A percentile compares a stretch with the other conserved stretches of the same genome.
phyloP scores from a whole-genome alignment of 2,113 vertebrate species.

The Platysternon megacephalum region DNA sequence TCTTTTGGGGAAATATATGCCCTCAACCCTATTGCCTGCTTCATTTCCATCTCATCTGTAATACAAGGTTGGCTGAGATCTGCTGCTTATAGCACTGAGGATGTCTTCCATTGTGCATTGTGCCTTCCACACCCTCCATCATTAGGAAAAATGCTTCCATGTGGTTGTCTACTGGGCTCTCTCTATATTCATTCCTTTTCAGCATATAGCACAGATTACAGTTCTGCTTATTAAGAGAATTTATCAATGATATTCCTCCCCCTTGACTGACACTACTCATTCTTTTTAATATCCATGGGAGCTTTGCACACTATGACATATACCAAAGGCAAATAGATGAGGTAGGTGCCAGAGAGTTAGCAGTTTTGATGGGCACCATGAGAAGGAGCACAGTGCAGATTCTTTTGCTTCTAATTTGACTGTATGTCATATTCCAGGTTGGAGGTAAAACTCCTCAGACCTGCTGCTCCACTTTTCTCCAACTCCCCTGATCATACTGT shows the following conservation, averaged over 20 bases:
- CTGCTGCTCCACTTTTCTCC: neutral
- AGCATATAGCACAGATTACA: neutral
- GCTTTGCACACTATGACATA: fast-evolving
- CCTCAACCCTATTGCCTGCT: neutral
- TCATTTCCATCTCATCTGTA: neutral
- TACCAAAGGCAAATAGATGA: neutral
- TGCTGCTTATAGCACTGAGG: neutral
- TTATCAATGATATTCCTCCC: neutral
- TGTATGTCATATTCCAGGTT: neutral
- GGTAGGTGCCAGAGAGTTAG: neutral
- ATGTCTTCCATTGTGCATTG: neutral
- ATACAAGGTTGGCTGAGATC: neutral
- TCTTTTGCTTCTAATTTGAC: neutral
- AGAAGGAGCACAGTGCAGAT: neutral
- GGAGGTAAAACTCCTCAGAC: neutral
- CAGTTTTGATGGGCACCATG: neutral
- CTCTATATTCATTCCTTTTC: neutral
- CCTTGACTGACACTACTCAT: neutral
- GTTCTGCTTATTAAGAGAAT: neutral
- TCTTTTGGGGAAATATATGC: neutral
- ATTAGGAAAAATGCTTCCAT: neutral
- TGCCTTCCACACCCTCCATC: neutral
- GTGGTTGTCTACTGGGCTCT: neutral
- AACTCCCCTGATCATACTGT: neutral
- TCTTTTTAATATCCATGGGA: neutral